Conservation (phyloP, 2,113 vertebrate species). For the Probosciger aterrimus region DNA sequence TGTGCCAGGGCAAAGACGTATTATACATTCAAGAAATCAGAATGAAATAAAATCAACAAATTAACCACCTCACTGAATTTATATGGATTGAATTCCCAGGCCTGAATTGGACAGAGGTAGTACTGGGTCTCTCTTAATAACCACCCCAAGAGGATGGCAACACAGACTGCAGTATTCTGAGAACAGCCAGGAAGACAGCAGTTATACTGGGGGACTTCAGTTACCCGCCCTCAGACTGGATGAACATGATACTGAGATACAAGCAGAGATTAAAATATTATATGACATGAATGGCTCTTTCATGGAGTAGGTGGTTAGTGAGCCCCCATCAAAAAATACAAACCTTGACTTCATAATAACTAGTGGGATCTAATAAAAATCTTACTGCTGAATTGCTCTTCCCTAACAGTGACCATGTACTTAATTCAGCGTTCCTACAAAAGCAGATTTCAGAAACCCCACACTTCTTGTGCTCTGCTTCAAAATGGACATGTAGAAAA, state of each 20-base stretch:
- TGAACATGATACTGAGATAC: not conserved
- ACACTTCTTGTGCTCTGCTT: not conserved
- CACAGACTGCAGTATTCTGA: not conserved
- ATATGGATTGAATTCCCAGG: not conserved
- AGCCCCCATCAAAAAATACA: not conserved
- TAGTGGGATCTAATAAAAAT: not conserved
- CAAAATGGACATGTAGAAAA: not conserved
- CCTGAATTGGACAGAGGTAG: not conserved
- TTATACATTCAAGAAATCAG: not conserved
- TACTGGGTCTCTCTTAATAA: not conserved
- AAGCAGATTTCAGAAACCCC: not conserved
- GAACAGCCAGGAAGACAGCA: not conserved
- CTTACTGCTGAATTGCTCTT: not conserved
- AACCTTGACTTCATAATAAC: not conserved
- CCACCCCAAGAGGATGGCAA: not conserved
- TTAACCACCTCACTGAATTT: not conserved
- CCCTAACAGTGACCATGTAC: not conserved
- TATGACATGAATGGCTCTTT: not conserved
- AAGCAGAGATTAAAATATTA: not conserved
- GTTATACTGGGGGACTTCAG: not conserved
- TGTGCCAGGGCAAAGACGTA: not conserved
- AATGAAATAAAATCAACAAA: not conserved
- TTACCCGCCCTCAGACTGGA: not conserved
- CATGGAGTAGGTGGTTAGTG: not conserved
- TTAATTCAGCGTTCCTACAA: not conserved